Evolutionary conservation across 2,888 invertebrate species (phyloP).

Genomic region (Cyaniris semiargus): DNA sequence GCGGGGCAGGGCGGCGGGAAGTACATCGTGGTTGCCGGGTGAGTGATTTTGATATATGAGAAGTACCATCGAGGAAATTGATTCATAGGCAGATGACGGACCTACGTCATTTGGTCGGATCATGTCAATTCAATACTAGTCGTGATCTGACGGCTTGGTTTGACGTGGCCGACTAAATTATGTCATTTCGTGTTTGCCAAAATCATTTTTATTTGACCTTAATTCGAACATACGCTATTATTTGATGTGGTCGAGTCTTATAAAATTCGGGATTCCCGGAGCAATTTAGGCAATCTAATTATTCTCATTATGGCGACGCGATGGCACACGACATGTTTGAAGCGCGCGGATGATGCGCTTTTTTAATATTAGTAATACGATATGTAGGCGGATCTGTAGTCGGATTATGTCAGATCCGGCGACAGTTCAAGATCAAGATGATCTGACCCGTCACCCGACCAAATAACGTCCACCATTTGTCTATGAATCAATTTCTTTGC

Average conservation of each 20-base stretch:
- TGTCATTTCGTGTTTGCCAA: too few relatives aligned
- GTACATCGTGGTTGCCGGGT: conserved; percentile 98
- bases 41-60: conserved; percentile 49
- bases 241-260: background rate
- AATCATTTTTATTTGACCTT: background rate
- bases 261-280: background rate
- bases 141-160: too few relatives aligned
- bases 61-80: background rate
- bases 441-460: too few relatives aligned
- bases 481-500: too few relatives aligned
- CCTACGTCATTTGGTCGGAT: too few relatives aligned
- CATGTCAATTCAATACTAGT: too few relatives aligned
- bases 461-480: too few relatives aligned
- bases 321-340: background rate
- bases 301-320: background rate
- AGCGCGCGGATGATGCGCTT: background rate
- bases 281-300: background rate
- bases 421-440: too few relatives aligned
- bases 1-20: conserved; percentile 86
- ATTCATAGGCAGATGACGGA: too few relatives aligned
- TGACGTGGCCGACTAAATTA: too few relatives aligned
- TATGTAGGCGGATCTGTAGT: too few relatives aligned
- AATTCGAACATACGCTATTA: background rate
- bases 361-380: too few relatives aligned
- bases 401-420: background rate